Evolutionary conservation across 2,113 vertebrate species (phyloP).

Genomic region (Tychaedon coryphoeus): DNA sequence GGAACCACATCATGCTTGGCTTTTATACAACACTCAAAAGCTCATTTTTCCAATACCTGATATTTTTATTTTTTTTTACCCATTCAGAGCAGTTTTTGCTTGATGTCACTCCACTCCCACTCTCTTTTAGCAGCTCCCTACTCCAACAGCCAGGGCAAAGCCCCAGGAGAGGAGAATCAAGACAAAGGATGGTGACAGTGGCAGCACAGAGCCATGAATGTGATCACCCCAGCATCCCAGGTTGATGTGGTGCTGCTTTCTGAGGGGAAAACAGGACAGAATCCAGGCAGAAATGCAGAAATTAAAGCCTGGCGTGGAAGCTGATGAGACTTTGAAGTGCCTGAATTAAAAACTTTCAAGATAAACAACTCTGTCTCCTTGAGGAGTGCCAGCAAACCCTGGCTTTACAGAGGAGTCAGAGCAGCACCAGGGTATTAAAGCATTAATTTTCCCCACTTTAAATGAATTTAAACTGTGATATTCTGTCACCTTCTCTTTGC

Average conservation of each 20-base stretch:
- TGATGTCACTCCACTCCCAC: accelerated
- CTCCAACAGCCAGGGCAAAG: not conserved
- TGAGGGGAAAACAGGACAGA: not conserved
- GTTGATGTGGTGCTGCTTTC: accelerated
- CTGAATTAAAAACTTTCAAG: not conserved
- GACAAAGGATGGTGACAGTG: not conserved
- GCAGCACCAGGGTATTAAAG: not conserved
- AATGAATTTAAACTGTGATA: not conserved
- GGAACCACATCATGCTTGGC: not conserved
- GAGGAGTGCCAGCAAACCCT: not conserved
- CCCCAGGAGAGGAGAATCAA: not conserved
- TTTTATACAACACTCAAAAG: not conserved
- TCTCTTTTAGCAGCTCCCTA: not conserved
- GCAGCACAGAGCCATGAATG: not conserved
- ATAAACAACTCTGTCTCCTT: not conserved
- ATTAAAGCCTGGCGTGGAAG: not conserved
- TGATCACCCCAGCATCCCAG: accelerated
- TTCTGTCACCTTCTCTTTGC: not conserved
- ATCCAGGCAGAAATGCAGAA: not conserved
- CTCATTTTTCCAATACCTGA: not conserved
- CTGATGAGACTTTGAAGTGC: not conserved
- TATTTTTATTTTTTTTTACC: too few species aligned
- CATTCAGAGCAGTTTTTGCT: not conserved
- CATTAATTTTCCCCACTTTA: not conserved
- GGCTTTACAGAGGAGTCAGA: not conserved